These are phyloP conservation scores for Sebastes nivosus DNA, from an alignment of 2,797 vertebrate species.

Conservation along the genomic window DNA sequence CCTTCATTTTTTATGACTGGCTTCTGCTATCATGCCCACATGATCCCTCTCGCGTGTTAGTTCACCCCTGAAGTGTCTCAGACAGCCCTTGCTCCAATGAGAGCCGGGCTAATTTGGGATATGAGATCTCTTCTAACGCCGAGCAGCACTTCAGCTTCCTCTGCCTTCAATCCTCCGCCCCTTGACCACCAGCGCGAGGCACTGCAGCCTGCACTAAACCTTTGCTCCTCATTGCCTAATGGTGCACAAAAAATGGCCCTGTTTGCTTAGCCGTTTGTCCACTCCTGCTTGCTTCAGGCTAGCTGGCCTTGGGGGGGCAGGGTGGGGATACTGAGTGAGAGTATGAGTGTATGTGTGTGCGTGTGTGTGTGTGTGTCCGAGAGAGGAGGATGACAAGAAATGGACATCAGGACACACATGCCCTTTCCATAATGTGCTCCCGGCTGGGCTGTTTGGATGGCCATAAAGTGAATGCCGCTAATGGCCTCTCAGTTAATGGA, in stretches of 20 bases:
- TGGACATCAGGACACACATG: conserved; percentile 77
- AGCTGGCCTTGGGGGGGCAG: conserved; percentile 41
- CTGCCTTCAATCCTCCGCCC: conserved; percentile 50
- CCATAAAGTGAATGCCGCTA: conserved; percentile 77
- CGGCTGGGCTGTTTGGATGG: conserved; percentile 71
- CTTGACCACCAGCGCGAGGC: conserved; percentile 64
- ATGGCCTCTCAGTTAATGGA: conserved; percentile 80
- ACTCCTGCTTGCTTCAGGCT: conserved; percentile 63
- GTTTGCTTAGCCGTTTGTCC: conserved; percentile 69
- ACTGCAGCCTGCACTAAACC: conserved; percentile 63
- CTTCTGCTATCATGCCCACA: conserved; percentile 16
- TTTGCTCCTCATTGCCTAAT: conserved; percentile 75
- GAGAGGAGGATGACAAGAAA: conserved; percentile 57
- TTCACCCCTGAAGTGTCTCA: conserved; percentile 42
- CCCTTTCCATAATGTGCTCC: conserved; percentile 76
- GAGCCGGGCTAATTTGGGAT: conserved; percentile 57
- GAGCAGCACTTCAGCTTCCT: conserved; percentile 59
- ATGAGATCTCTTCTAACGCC: conserved; percentile 53
- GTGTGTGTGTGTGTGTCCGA: conserved; percentile 5
- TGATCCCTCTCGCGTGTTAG: conserved; percentile 25
- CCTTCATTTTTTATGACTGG: conserved; percentile 34
- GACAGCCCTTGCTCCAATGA: conserved; percentile 23
- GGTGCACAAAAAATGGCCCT: conserved; percentile 70
- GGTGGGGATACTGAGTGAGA: conserved; percentile 36
- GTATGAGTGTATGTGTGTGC: background rate